Evolutionary conservation across 1,140 invertebrate species (phyloP), one percentile per base, ranked within the genome.

Genomic region (Drosophila pachea): DNA sequence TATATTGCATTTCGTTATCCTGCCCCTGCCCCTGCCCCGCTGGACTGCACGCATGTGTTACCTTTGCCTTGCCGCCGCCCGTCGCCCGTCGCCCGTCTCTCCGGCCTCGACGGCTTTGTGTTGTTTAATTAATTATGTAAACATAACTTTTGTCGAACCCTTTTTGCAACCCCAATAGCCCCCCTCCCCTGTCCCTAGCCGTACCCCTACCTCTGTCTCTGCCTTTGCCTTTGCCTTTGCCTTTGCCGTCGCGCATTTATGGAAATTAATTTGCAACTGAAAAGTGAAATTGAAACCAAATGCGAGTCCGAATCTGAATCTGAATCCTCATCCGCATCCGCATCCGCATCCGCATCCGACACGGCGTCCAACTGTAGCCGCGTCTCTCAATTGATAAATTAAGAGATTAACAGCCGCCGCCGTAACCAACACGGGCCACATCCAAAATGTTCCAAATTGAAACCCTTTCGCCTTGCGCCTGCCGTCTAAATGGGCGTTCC

Each of bases 81-180:
- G 32, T 22, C 22, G 22, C 22, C 22, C 22, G 22, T 22, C 22
- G 22, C 3, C 22, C 22, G 22, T 22, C 22, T 52, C 72, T 66
- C 50, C 48, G 47, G 40, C 32, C 32, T 48, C 52, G 35, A 38
- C 45, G 47, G 67, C 82, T 78, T 77, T 78, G 63, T 75, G 65
- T 68, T 87, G 76, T 87, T 87, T 87, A 87, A 87, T 87, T 87
- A 87, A 87, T 87, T 87, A 87, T 88, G 86, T 88, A 88, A 88
- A 88, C 86, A 86, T 88, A 82, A 79, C 76, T 82, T 84, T 72
- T 73, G 64, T 68, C 54, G 64, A 62, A 73, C 73, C 42, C 76
- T 70, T 66, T 78, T 73, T 33, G 35, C 74, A 83, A 56, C 68
- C 72, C 55, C 61, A 11, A 47, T 36, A 14, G n/a, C 43, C n/a